A percentile compares a stretch with the other conserved stretches of the same genome.
Evolutionary conservation across 2,113 vertebrate species (phyloP).

Genomic region (Lycocorax pyrrhopterus): DNA sequence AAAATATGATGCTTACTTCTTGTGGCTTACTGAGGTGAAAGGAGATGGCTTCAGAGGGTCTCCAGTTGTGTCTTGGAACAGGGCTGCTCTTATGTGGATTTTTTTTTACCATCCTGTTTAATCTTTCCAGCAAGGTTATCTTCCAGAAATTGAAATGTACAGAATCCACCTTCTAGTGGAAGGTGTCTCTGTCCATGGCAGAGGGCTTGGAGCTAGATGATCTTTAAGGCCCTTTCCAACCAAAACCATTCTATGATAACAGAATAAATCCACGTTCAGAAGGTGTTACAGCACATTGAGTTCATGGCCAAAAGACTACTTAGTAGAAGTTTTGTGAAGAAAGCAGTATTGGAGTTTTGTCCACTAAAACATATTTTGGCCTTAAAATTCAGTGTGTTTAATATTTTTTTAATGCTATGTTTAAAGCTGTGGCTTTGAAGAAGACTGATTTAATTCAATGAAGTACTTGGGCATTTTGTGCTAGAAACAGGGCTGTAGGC

Average conservation of each 20-base stretch:
- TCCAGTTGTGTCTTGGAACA: neutral
- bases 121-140: neutral
- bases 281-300: neutral
- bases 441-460: neutral
- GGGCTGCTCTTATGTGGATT: neutral
- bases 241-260: neutral
- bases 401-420: neutral
- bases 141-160: neutral
- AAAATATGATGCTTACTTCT: neutral
- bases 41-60: neutral
- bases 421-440: neutral
- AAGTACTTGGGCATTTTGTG: neutral
- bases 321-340: neutral
- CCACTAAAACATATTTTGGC: neutral
- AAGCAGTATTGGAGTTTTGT: neutral
- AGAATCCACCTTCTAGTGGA: neutral
- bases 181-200: neutral
- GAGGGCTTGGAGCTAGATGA: neutral
- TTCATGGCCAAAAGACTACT: neutral
- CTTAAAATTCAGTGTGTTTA: neutral
- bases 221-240: neutral
- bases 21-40: neutral
- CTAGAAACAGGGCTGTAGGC: neutral
- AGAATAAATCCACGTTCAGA: neutral
- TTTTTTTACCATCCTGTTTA: neutral